Evolutionary conservation across 2,113 vertebrate species (phyloP).

Genomic region (Tringa solitaria): DNA sequence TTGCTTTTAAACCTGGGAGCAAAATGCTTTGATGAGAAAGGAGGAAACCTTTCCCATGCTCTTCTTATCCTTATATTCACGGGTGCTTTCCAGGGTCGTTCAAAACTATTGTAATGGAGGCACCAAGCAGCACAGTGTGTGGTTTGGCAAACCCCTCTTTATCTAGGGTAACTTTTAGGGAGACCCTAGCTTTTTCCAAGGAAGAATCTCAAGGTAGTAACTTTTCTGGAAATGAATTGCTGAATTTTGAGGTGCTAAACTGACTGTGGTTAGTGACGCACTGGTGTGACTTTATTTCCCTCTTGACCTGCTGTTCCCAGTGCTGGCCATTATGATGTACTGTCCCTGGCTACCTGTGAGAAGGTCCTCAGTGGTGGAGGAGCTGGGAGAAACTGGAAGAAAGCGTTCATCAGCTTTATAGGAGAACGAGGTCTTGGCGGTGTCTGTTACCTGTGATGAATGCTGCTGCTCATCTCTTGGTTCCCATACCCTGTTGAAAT

Average conservation of each 20-base stretch:
- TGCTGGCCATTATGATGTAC: neutral
- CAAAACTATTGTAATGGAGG: neutral
- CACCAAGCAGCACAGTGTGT: neutral
- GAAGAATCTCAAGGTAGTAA: neutral
- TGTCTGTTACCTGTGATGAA: neutral
- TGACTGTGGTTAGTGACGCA: neutral
- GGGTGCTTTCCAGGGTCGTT: neutral
- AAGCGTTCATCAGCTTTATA: neutral
- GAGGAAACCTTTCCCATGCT: neutral
- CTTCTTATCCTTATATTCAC: neutral
- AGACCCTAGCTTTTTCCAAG: neutral
- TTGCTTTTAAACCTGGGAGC: neutral
- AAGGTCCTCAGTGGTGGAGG: neutral
- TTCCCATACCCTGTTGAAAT: neutral
- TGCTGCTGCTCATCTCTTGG: neutral
- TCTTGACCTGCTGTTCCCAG: accelerated
- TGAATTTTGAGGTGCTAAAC: neutral
- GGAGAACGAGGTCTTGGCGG: neutral
- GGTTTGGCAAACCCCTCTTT: neutral
- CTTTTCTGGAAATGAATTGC: neutral
- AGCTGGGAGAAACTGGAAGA: neutral
- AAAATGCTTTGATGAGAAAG: neutral
- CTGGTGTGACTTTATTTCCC: neutral
- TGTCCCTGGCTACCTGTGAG: neutral
- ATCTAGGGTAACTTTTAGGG: neutral